Percentiles rank a stretch among this genome's conserved stretches.
These are phyloP conservation scores for Acanthosepion pharaonis DNA, from an alignment of 2,888 invertebrate genomes.

Conservation along the genomic window DNA sequence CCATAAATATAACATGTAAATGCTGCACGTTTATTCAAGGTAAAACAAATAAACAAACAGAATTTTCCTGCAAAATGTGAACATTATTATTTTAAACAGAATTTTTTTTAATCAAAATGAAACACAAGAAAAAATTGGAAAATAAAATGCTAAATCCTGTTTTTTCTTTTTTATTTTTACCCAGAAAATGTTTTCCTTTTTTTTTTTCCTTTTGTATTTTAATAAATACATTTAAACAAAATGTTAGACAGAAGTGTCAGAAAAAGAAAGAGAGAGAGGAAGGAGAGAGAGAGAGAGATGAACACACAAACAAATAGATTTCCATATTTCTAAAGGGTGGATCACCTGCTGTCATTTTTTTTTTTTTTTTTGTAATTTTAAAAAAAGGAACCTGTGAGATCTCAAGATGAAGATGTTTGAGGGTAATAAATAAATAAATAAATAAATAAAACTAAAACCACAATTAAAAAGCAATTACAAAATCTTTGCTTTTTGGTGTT, in stretches of 20 bases:
- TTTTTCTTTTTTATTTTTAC: neutral
- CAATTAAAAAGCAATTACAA: neutral
- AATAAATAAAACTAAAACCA: neutral
- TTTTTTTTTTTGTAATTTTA: neutral
- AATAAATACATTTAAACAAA: neutral
- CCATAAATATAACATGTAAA: slow-evolving; percentile 33
- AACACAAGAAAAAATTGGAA: neutral
- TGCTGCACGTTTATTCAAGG: slow-evolving; percentile 33
- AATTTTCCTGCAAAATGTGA: neutral
- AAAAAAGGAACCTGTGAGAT: neutral
- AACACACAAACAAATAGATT: neutral
- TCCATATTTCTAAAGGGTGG: neutral
- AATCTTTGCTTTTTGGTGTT: too few relatives aligned
- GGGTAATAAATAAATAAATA: neutral
- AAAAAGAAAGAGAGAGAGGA: neutral
- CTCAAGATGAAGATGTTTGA: neutral
- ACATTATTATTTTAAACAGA: neutral
- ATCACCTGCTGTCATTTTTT: neutral
- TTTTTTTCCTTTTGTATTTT: neutral
- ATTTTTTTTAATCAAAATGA: neutral
- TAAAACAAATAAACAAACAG: neutral
- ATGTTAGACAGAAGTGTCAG: neutral
- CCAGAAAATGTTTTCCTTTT: neutral
- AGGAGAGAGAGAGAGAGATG: neutral
- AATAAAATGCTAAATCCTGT: neutral